Conservation (phyloP, 2,113 vertebrate species). For the Rhinoderma darwinii region DNA sequence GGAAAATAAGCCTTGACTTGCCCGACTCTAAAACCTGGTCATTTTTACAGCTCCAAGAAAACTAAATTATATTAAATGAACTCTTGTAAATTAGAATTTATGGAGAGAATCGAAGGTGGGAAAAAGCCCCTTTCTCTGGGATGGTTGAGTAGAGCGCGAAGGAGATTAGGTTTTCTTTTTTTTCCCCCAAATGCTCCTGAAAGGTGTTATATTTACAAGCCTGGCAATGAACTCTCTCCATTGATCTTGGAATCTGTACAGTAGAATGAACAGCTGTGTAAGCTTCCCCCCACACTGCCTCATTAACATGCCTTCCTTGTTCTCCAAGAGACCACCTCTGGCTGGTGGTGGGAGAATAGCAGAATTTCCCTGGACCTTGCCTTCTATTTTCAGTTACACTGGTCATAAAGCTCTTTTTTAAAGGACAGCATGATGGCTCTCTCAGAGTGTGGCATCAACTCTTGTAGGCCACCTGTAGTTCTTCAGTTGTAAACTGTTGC, state of each 20-base stretch:
- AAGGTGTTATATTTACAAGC: constrained; percentile 59
- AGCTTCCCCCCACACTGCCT: constrained; percentile 50
- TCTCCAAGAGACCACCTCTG: constrained; percentile 57
- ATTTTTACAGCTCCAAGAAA: constrained; percentile 29
- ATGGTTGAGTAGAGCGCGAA: constrained; percentile 6
- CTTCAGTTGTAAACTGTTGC: not conserved
- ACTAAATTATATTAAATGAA: constrained; percentile 44
- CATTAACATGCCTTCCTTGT: constrained; percentile 56
- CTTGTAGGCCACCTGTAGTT: not conserved
- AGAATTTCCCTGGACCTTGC: constrained; percentile 1
- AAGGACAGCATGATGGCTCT: not conserved
- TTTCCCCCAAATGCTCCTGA: constrained; percentile 45
- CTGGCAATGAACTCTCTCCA: constrained; percentile 50
- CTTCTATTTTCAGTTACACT: constrained; percentile 25
- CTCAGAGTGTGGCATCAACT: not conserved
- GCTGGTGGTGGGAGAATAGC: constrained; percentile 37
- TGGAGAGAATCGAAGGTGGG: constrained; percentile 23
- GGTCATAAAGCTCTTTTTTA: constrained; percentile 28
- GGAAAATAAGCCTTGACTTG: constrained; percentile 4
- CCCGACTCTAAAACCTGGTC: constrained; percentile 24
- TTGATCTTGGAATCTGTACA: constrained; percentile 57
- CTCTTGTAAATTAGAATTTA: constrained; percentile 24
- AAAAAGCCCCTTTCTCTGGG: constrained; percentile 1
- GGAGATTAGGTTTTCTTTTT: constrained; percentile 1
- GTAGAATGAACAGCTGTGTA: constrained; percentile 54